Evolutionary conservation across 2,113 vertebrate genomes (phyloP).

Genomic region (Chinchilla lanigera): DNA sequence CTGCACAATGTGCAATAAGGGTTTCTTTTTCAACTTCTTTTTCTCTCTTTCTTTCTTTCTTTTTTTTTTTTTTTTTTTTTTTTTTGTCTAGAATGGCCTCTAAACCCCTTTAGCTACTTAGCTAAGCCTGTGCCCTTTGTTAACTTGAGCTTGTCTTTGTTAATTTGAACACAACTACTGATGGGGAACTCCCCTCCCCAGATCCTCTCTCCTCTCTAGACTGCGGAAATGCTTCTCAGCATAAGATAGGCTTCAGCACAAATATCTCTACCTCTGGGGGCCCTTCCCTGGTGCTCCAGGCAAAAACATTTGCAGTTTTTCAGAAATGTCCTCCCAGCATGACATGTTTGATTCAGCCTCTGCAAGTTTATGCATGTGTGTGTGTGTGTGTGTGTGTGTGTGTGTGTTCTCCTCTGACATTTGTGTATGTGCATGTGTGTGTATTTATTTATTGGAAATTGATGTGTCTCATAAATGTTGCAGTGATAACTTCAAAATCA

Average conservation of each 20-base stretch:
- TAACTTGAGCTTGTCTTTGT: not conserved
- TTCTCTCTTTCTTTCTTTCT: too few species aligned
- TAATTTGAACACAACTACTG: not conserved
- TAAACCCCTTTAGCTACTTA: not conserved
- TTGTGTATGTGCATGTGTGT: not conserved
- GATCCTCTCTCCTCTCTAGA: not conserved
- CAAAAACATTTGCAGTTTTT: not conserved
- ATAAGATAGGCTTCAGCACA: not conserved
- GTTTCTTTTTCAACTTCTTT: not conserved
- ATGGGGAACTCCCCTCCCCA: not conserved
- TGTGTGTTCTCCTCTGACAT: not conserved
- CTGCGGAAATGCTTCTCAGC: not conserved
- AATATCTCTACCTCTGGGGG: not conserved
- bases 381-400: not conserved
- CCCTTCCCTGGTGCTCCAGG: not conserved
- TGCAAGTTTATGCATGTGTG: not conserved
- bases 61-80: not conserved
- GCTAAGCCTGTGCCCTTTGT: not conserved
- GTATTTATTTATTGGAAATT: not conserved
- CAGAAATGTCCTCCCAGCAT: not conserved
- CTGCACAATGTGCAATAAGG: not conserved
- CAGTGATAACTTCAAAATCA: not conserved
- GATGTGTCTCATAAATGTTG: not conserved
- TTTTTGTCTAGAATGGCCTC: not conserved
- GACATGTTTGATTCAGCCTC: not conserved